Evolutionary conservation across 1,140 invertebrate species (phyloP).

Genomic region (Mylabris phalerata): DNA sequence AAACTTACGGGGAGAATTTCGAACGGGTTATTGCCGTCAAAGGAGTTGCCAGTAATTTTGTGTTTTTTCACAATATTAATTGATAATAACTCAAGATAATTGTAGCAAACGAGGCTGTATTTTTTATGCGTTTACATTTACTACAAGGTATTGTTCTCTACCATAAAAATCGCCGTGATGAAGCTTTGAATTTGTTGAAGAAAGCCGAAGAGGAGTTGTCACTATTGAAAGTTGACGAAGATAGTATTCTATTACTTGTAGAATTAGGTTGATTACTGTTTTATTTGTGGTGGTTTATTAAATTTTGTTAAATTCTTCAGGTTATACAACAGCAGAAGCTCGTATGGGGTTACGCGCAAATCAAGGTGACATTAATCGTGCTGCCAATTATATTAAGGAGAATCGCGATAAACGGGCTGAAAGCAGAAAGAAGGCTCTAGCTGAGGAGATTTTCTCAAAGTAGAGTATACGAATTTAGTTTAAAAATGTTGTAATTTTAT

Average conservation of each 20-base stretch:
- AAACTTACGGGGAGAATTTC: slow-evolving; percentile 64
- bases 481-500: background rate
- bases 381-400: slow-evolving; percentile 58
- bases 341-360: slow-evolving; percentile 58
- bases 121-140: slow-evolving; percentile 68
- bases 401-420: slow-evolving; percentile 47
- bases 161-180: slow-evolving; percentile 59
- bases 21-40: slow-evolving; percentile 62
- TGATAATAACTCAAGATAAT: slow-evolving; percentile 40
- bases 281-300: background rate
- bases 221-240: slow-evolving; percentile 55
- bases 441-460: slow-evolving; percentile 46
- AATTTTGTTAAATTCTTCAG: slow-evolving; percentile 29
- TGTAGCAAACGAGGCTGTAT: slow-evolving; percentile 53
- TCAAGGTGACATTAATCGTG: slow-evolving; percentile 51
- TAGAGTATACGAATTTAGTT: slow-evolving; percentile 17
- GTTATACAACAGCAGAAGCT: slow-evolving; percentile 57
- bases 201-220: slow-evolving; percentile 55
- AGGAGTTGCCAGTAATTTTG: slow-evolving; percentile 37
- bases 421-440: slow-evolving; percentile 46
- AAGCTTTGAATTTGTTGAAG: slow-evolving; percentile 51
- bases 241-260: slow-evolving; percentile 47
- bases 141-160: slow-evolving; percentile 70
- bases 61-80: too few species aligned
- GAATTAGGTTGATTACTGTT: slow-evolving; percentile 45